These are phyloP conservation scores for Caenorhabditis briggsae DNA, from an alignment of 1,140 invertebrate species.

Conservation along the genomic window DNA sequence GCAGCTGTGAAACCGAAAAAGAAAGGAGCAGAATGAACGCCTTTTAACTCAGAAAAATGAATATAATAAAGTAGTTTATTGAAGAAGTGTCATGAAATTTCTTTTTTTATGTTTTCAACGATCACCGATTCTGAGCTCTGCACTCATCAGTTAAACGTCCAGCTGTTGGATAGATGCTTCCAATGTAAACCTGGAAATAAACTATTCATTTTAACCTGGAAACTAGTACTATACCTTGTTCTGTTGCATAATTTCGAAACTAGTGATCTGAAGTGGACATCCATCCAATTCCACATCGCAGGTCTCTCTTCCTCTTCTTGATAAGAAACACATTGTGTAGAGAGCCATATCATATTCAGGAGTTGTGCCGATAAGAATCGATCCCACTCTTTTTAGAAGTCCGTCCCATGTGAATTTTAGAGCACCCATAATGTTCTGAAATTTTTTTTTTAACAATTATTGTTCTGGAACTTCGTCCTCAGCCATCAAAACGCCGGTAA, in stretches of 20 bases:
- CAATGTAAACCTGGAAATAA: slow-evolving; percentile 63
- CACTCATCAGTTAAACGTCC: slow-evolving; percentile 67
- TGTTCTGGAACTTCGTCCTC: too few species aligned
- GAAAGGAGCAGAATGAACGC: neutral
- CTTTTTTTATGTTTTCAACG: neutral
- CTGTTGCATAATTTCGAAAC: slow-evolving; percentile 68
- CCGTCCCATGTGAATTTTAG: slow-evolving; percentile 85
- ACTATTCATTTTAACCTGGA: neutral
- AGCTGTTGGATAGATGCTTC: slow-evolving; percentile 67
- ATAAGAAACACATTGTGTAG: slow-evolving; percentile 88
- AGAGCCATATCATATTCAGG: slow-evolving; percentile 92
- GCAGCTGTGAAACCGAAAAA: neutral
- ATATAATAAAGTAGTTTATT: neutral
- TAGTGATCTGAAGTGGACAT: slow-evolving; percentile 69
- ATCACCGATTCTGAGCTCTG: slow-evolving; percentile 57
- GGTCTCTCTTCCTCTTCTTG: slow-evolving; percentile 80
- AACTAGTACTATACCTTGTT: slow-evolving; percentile 38
- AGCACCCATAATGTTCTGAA: slow-evolving; percentile 69
- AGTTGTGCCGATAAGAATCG: slow-evolving; percentile 89
- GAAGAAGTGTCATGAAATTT: neutral
- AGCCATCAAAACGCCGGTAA: too few species aligned
- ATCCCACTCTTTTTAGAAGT: slow-evolving; percentile 85
- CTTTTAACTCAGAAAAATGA: neutral
- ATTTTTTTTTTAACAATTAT: neutral
- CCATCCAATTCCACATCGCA: slow-evolving; percentile 69